These are phyloP conservation scores for Elaphurus davidianus DNA, from an alignment of 2,113 vertebrate species.

Conservation along the genomic window DNA sequence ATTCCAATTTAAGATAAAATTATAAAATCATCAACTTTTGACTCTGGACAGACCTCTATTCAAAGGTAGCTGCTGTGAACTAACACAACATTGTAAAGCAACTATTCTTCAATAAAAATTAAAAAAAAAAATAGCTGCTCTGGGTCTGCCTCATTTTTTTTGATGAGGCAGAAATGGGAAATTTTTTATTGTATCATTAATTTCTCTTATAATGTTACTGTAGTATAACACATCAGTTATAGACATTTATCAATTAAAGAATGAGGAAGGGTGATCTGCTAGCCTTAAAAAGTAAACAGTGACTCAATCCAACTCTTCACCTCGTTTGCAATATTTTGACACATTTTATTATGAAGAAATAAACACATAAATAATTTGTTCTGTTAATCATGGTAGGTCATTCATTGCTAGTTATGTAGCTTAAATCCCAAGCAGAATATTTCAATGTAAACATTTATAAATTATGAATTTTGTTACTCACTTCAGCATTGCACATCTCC, in stretches of 20 bases:
- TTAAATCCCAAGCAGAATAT: not conserved
- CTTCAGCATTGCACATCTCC: not conserved
- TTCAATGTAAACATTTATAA: not conserved
- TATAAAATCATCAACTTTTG: not conserved
- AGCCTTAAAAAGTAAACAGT: slow-evolving; percentile 25
- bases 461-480: not conserved
- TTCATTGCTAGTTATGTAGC: not conserved
- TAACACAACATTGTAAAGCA: not conserved
- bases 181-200: not conserved
- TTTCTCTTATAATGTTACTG: not conserved
- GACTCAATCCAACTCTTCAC: not conserved
- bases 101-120: not conserved
- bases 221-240: not conserved
- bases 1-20: slow-evolving; percentile 21
- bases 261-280: not conserved
- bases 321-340: not conserved
- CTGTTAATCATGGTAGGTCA: not conserved
- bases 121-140: not conserved
- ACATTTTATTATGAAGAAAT: slow-evolving; percentile 43
- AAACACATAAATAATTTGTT: slow-evolving; percentile 17
- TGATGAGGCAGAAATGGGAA: not conserved
- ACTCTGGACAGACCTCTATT: not conserved
- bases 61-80: not conserved
- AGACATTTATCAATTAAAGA: not conserved
- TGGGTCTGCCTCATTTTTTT: not conserved